Conservation (phyloP, 2,797 vertebrate genomes). For the Sebastes nivosus region DNA sequence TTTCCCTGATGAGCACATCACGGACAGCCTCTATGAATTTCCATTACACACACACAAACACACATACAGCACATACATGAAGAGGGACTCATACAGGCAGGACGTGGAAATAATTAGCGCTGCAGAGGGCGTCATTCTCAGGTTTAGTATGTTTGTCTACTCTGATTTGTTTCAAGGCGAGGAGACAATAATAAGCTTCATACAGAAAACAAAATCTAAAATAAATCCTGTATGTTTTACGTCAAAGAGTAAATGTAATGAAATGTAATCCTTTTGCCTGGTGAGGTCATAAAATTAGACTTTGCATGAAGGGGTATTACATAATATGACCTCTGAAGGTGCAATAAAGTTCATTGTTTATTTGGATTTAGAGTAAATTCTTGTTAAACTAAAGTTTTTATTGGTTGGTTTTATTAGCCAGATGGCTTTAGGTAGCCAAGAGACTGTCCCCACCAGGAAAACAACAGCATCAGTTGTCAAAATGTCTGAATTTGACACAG, state of each 20-base stretch:
- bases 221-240: background rate
- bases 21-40: constrained; percentile 31
- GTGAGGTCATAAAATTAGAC: background rate
- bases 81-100: background rate
- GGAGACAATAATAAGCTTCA: background rate
- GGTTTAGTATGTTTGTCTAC: background rate
- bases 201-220: no score
- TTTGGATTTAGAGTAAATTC: background rate
- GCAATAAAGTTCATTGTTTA: background rate
- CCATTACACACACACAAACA: constrained; percentile 28
- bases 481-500: no score
- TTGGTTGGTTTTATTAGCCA: background rate
- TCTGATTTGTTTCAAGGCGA: background rate
- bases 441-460: background rate
- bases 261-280: background rate
- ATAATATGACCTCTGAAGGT: background rate
- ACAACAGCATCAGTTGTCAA: background rate
- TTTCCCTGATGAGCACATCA: constrained; percentile 44
- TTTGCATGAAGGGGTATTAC: background rate
- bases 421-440: background rate
- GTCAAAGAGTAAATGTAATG: background rate
- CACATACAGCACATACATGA: background rate
- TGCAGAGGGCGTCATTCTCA: constrained; percentile 1
- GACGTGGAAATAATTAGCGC: constrained; percentile 49
- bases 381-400: background rate